These are phyloP conservation scores for Phalloptychus januarius DNA, from an alignment of 2,797 vertebrate species.

Conservation along the genomic window DNA sequence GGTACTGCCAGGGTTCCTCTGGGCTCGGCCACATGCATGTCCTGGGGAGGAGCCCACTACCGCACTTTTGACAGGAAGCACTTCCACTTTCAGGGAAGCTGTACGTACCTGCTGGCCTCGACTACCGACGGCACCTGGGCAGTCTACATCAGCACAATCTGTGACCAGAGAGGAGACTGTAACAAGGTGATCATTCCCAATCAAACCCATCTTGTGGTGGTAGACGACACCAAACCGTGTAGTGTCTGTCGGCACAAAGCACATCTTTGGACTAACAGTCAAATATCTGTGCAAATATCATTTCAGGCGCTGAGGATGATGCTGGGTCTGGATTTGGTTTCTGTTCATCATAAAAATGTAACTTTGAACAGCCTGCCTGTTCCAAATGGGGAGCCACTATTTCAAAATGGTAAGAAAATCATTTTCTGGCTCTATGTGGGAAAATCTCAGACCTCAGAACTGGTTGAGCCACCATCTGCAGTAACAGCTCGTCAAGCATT, in stretches of 20 bases:
- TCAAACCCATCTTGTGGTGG: not conserved
- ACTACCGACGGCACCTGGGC: constrained; percentile 86
- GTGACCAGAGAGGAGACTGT: constrained; percentile 72
- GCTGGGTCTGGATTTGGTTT: constrained; percentile 83
- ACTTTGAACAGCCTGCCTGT: constrained; percentile 80
- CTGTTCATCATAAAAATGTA: constrained; percentile 71
- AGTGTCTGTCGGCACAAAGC: not conserved
- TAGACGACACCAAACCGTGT: not conserved
- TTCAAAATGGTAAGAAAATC: constrained; percentile 81
- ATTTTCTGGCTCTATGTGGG: not conserved
- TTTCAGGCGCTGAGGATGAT: constrained; percentile 83
- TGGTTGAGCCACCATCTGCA: not conserved
- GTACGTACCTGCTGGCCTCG: constrained; percentile 85
- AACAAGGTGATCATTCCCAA: constrained; percentile 74
- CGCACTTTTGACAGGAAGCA: constrained; percentile 88
- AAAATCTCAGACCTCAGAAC: not conserved
- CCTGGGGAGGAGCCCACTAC: constrained; percentile 88
- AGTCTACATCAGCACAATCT: constrained; percentile 76
- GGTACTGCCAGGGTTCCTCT: constrained; percentile 62
- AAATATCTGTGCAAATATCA: not conserved
- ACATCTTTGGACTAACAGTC: not conserved
- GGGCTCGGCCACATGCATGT: constrained; percentile 80
- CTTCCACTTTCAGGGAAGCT: constrained; percentile 87
- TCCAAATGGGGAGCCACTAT: constrained; percentile 72
- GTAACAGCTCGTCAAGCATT: not conserved